Evolutionary conservation across 2,888 invertebrate species (phyloP), one percentile per base, ranked within the genome.

Genomic region (Ectemnius continuus): DNA sequence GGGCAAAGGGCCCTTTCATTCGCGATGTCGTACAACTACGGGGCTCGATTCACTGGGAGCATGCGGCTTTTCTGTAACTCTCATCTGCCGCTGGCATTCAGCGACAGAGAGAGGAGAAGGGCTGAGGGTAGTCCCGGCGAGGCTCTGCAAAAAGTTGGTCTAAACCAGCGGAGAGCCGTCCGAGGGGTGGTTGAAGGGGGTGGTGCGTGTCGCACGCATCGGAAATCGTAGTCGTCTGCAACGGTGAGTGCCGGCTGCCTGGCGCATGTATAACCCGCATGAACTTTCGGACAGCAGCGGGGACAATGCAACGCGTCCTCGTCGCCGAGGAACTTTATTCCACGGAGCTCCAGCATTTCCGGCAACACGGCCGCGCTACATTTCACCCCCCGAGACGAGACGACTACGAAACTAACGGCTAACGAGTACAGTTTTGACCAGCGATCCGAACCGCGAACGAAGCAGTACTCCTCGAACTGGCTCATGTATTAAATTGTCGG

Each of bases 381-480:
- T 23, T 52, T 28, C 46, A 4, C 16, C 62, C 26, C 64, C 26
- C 26, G 48, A 28, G 20, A 48, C 56, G 23, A 16, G 26, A 26
- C 28, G 8, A 36, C 36, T 36, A 28, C 52, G 56, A 64, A 64
- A 64, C 52, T 64, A 26, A 56, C 64, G 28, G 56, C 52, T 64
- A 64, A 64, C 64, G 64, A 64, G 64, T 36, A 52, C 64, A 11
- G 48, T 56, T 26, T 23, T 64, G 64, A 28, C 64, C 52, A 8
- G 16, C 52, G 52, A 52, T 36, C 36, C n/a, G 52, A n/a, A n/a
- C n/a, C 16, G 16, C n/a, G 52, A 36, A 36, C 11, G 36, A 36
- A 36, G 36, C 36, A 36, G 36, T 52, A 16, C 3, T 16, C 16
- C 16, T 52, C 52, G 52, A 16, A 52, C 3, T 52, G 52, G 6